phyloP scores from a whole-genome alignment of 2,888 invertebrate genomes.

The Rotaria macrura region DNA sequence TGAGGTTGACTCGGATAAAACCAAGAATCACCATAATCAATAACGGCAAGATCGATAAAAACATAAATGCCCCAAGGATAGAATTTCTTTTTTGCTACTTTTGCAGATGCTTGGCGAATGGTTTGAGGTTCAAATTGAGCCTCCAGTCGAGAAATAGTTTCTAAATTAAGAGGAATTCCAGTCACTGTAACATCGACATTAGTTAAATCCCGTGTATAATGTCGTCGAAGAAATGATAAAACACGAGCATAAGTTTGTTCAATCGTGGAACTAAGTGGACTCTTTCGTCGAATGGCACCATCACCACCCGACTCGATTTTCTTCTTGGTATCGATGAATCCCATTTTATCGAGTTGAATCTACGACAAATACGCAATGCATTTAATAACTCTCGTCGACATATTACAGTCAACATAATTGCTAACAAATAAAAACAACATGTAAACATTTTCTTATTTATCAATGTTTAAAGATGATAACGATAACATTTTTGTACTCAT shows the following conservation, averaged over 20 bases:
- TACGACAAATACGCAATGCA: no score
- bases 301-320: background rate
- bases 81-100: background rate
- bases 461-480: no score
- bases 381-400: no score
- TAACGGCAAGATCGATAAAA: background rate
- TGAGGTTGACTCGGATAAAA: background rate
- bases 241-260: background rate
- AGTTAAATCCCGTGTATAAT: no score
- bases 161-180: conserved; percentile 45
- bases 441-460: no score
- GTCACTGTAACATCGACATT: conserved; percentile 47
- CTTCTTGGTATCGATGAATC: background rate
- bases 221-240: background rate
- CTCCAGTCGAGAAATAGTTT: conserved; percentile 45
- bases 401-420: no score
- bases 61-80: background rate
- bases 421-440: no score
- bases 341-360: background rate
- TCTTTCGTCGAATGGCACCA: no score
- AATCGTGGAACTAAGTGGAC: background rate
- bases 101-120: conserved; percentile 45
- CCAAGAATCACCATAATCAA: background rate
- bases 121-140: conserved; percentile 46
- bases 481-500: no score